phyloP scores from a whole-genome alignment of 2,797 vertebrate species.

The Eremophila alpestris region DNA sequence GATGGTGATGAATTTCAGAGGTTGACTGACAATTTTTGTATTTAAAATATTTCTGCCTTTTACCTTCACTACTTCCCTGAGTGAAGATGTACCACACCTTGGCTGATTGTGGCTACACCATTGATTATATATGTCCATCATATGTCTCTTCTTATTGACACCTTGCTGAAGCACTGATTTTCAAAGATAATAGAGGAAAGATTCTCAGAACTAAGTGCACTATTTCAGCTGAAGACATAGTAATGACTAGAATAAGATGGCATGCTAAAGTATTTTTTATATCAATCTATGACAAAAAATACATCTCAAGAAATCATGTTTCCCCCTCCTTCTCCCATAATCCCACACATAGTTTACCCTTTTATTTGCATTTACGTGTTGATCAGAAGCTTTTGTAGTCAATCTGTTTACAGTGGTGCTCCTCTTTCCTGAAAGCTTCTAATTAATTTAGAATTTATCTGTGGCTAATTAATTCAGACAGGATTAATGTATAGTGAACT shows the following conservation, averaged over 20 bases:
- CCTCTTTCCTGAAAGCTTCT: not conserved
- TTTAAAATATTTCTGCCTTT: not conserved
- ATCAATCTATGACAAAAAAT: not conserved
- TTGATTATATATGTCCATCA: not conserved
- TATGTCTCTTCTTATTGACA: not conserved
- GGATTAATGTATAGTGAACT: not conserved
- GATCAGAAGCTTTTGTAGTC: not conserved
- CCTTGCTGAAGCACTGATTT: not conserved
- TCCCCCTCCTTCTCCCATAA: not conserved
- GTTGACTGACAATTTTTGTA: not conserved
- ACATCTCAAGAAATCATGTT: not conserved
- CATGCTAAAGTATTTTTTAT: not conserved
- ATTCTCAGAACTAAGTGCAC: not conserved
- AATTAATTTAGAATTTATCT: slow-evolving; percentile 32
- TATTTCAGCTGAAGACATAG: not conserved
- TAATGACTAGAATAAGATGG: not conserved
- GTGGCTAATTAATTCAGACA: not conserved
- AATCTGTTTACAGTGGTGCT: not conserved
- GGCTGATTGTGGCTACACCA: not conserved
- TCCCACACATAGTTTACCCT: not conserved
- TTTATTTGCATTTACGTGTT: not conserved
- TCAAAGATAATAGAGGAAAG: not conserved
- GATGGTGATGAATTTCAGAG: not conserved
- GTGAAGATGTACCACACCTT: not conserved
- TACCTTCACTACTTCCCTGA: not conserved